Conservation (phyloP, 2,888 invertebrate species). For the Eupithecia abbreviata region DNA sequence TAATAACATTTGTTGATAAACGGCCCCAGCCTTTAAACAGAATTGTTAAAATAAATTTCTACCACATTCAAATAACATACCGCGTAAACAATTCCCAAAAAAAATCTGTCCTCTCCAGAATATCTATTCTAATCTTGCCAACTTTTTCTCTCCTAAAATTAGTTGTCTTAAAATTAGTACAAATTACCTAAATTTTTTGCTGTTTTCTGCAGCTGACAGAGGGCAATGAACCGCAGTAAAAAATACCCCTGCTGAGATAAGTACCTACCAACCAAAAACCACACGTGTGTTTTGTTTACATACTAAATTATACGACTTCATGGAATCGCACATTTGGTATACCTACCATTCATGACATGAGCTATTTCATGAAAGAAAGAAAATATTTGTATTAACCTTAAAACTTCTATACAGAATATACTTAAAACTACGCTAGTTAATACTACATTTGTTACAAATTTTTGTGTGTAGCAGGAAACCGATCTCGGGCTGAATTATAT, state of each 20-base stretch:
- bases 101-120: not conserved
- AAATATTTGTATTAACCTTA: too few species aligned
- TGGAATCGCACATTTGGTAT: too few species aligned
- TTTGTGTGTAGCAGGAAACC: too few species aligned
- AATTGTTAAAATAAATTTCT: not conserved
- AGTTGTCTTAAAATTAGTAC: not conserved
- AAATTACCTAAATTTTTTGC: not conserved
- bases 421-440: too few species aligned
- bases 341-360: too few species aligned
- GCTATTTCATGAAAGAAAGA: too few species aligned
- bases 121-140: not conserved
- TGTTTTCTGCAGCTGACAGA: slow-evolving; percentile 6
- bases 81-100: not conserved
- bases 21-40: not conserved
- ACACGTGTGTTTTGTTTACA: slow-evolving; percentile 13
- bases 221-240: slow-evolving; percentile 7
- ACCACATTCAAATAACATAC: not conserved
- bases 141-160: not conserved
- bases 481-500: not conserved
- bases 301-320: not conserved
- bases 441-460: too few species aligned
- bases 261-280: not conserved
- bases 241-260: slow-evolving; percentile 11
- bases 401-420: too few species aligned
- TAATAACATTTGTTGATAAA: slow-evolving; percentile 20